phyloP scores from a whole-genome alignment of 2,113 vertebrate genomes.

The Seriola aureovittata region DNA sequence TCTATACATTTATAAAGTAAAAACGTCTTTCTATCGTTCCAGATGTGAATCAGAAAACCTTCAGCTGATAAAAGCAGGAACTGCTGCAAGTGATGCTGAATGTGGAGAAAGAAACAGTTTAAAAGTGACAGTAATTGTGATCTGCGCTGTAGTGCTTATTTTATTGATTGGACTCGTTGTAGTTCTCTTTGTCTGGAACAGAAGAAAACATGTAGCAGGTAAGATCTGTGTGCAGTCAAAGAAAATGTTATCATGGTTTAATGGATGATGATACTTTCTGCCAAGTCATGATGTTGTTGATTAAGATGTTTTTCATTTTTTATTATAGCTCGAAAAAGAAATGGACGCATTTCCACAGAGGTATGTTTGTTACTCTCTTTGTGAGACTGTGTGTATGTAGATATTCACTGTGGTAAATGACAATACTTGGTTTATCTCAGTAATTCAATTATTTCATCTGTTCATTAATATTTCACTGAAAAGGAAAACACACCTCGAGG shows the following conservation, averaged over 20 bases:
- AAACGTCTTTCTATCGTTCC: constrained; percentile 8
- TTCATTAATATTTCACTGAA: no score
- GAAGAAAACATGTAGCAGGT: neutral
- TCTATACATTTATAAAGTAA: neutral
- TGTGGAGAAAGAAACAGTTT: neutral
- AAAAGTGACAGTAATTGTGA: fast-evolving
- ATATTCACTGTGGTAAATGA: neutral
- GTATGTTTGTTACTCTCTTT: neutral
- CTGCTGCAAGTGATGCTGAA: constrained; percentile 23
- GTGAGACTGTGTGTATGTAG: neutral
- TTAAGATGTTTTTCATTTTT: neutral
- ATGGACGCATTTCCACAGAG: no score
- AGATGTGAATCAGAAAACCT: constrained; percentile 25
- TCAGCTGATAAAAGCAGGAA: constrained; percentile 26
- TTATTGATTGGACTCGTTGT: neutral
- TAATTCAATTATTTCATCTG: neutral
- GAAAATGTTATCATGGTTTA: neutral
- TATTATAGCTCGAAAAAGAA: neutral
- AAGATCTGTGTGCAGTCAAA: neutral
- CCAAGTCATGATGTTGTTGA: no score
- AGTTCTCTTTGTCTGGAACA: neutral
- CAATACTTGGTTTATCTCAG: neutral
- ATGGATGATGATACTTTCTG: neutral
- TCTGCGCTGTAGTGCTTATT: fast-evolving
- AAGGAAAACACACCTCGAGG: neutral